Percentiles rank a stretch among this genome's conserved stretches.
These are phyloP conservation scores for Macrotrachela quadricornifera DNA, from an alignment of 1,140 invertebrate genomes.

Conservation along the genomic window DNA sequence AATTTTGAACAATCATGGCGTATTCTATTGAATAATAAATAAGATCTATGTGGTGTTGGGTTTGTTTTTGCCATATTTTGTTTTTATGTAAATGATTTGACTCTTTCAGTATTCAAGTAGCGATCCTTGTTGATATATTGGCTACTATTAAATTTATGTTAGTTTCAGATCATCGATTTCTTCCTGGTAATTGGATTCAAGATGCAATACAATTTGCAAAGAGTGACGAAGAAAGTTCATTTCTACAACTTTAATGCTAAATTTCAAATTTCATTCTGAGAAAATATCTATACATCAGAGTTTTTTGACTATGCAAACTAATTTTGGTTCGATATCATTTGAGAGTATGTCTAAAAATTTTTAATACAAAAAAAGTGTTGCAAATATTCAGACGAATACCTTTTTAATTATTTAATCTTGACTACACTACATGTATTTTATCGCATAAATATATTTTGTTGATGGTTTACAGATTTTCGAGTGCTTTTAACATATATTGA, in stretches of 20 bases:
- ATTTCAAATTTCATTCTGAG: conserved; percentile 78
- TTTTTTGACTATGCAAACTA: conserved; percentile 58
- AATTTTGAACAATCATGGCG: conserved; percentile 55
- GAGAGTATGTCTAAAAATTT: conserved; percentile 14
- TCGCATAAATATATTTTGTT: too few relatives aligned
- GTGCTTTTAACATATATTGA: too few relatives aligned
- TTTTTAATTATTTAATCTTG: too few relatives aligned
- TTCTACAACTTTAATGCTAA: conserved; percentile 59
- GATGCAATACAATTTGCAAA: conserved; percentile 35
- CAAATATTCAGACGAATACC: too few relatives aligned
- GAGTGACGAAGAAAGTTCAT: conserved; percentile 26
- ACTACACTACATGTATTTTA: too few relatives aligned
- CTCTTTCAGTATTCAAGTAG: too few relatives aligned
- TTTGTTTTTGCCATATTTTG: too few relatives aligned
- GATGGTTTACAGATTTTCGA: too few relatives aligned
- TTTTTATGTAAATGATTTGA: too few relatives aligned
- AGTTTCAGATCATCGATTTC: conserved; percentile 43
- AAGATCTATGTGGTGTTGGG: too few relatives aligned
- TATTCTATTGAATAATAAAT: conserved; percentile 6
- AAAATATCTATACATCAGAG: conserved; percentile 35
- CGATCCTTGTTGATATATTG: too few relatives aligned
- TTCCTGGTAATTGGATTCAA: conserved; percentile 49
- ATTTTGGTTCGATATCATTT: conserved; percentile 50
- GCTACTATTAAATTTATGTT: conserved; percentile 37
- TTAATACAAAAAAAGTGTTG: background rate